A percentile compares a stretch with the other conserved stretches of the same genome.
Conservation (phyloP, 2,888 invertebrate species). For the Camptogramma bilineatum region DNA sequence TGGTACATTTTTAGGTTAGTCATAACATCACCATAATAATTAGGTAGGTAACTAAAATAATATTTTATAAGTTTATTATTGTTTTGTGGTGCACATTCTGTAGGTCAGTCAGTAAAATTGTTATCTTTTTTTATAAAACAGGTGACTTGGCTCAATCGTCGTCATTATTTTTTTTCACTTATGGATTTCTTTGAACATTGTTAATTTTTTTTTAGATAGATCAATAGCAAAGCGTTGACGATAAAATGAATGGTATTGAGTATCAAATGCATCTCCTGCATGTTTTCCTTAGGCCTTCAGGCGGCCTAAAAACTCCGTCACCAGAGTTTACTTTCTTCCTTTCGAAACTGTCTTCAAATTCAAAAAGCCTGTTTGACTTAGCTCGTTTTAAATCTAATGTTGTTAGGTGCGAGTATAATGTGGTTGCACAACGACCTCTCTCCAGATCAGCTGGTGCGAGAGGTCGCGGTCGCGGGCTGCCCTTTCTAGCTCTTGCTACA, state of each 20-base stretch:
- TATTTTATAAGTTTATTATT: background rate
- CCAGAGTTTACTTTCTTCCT: background rate
- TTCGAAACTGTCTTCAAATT: background rate
- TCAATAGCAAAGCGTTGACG: too few species aligned
- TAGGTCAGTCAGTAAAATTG: too few species aligned
- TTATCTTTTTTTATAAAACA: too few species aligned
- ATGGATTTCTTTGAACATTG: too few species aligned
- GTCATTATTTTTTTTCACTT: too few species aligned
- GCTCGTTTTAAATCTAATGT: slow-evolving; percentile 23
- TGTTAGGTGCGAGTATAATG: slow-evolving; percentile 27
- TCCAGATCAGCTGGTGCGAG: slow-evolving; percentile 60
- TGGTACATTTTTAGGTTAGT: background rate
- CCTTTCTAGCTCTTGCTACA: slow-evolving; percentile 59
- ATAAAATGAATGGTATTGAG: too few species aligned
- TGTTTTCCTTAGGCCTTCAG: too few species aligned
- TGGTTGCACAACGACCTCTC: slow-evolving; percentile 57
- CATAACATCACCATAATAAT: background rate
- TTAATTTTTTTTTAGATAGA: too few species aligned
- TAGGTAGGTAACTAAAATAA: background rate
- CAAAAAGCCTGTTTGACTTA: slow-evolving; percentile 3
- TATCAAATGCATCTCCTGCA: too few species aligned
- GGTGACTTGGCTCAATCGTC: too few species aligned
- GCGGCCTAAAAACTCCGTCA: too few species aligned
- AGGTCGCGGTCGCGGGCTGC: slow-evolving; percentile 60
- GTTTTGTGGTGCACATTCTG: too few species aligned